Conservation (phyloP, 2,113 vertebrate genomes). For the Dissostichus mawsoni region DNA sequence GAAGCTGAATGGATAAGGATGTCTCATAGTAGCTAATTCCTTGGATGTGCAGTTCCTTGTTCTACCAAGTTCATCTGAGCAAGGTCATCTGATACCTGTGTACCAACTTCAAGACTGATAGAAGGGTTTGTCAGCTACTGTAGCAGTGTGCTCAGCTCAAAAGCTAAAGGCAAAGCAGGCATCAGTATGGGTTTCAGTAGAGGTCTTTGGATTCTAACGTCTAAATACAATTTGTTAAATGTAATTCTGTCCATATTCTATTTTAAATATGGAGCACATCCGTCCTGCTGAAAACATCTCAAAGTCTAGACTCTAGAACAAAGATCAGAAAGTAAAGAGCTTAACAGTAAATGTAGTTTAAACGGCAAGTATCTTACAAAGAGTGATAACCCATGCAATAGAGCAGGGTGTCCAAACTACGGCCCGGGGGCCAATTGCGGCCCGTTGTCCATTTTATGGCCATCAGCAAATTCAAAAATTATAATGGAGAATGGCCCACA, state of each 20-base stretch:
- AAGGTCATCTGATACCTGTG: slow-evolving; percentile 7
- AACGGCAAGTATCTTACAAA: background rate
- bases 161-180: slow-evolving; percentile 26
- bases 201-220: background rate
- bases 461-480: too few relatives aligned
- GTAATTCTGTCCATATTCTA: too few relatives aligned
- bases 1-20: slow-evolving; percentile 7
- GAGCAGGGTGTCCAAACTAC: too few relatives aligned
- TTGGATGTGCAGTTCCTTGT: background rate
- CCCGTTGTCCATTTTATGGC: too few relatives aligned
- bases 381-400: too few relatives aligned
- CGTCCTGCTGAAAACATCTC: background rate
- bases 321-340: slow-evolving; percentile 2
- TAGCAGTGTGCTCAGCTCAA: background rate
- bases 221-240: background rate
- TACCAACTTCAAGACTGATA: background rate
- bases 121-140: background rate
- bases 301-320: background rate
- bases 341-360: background rate
- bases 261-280: background rate
- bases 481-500: too few relatives aligned
- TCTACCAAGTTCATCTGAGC: background rate
- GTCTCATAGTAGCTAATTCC: background rate
- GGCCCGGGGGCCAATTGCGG: too few relatives aligned
- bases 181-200: slow-evolving; percentile 26